Evolutionary conservation across 23 tunicate species (phyloP), one percentile per base, ranked within the genome.

Genomic region (Oikopleura albicans): DNA sequence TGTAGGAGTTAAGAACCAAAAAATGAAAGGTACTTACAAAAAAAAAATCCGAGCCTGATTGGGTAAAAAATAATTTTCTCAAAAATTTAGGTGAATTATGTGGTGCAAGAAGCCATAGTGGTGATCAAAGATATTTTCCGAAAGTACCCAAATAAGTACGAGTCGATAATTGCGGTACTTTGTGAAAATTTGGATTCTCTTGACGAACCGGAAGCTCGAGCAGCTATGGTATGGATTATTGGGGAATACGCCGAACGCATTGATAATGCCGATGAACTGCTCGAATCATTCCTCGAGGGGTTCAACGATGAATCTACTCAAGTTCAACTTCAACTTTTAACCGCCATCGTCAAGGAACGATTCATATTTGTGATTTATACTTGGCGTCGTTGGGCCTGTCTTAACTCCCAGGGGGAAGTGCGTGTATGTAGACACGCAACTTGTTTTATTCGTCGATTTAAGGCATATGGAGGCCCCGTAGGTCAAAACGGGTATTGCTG

Each of bases 231-330:
- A 57, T 93, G 98, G 98, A 93, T 93, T 86, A 90, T 93, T 36
- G 98, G 97, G 1, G 98, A 93, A 41, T 93, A 93, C 84, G 98
- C 98, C n/a, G 98, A 93, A 85, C 83, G 98, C 38, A 93, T 93
- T 29, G 98, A 93, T 49, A 93, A 93, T 66, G 98, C 98, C 40
- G 98, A 93, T 75, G 98, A 93, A 83, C 59, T 93, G 76, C 91
- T 93, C 16, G 98, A 93, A 75, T 87, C 91, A 0, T 93, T 93
- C 83, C 66, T 93, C 56, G 98, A 93, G 83, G 98, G 95, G 34
- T 93, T 93, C 76, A 90, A 90, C 83, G 98, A 93, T 85, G 98
- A 93, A 75, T 88, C 87, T 84, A 93, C 98, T 0, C 94, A 89
- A 83, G 97, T 92, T 12, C 83, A 84, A 38, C 83, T 87, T 85